Evolutionary conservation across 64 coral and sea anemone species (phyloP).

Genomic region (Porites lutea): DNA sequence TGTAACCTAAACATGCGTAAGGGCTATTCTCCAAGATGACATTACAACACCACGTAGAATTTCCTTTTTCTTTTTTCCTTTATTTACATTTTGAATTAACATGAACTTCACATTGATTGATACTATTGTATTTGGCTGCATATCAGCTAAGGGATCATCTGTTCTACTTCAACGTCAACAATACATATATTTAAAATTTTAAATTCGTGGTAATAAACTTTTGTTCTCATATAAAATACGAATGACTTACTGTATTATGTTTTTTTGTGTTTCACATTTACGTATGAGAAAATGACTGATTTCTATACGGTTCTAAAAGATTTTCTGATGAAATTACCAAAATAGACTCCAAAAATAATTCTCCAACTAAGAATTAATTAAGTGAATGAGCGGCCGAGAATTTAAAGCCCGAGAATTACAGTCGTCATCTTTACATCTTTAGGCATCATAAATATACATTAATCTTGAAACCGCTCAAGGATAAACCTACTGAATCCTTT

Average conservation of each 20-base stretch:
- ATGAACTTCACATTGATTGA: slow-evolving; percentile 10
- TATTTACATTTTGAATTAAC: slow-evolving; percentile 24
- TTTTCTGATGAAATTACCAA: slow-evolving; percentile 66
- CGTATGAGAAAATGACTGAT: slow-evolving; percentile 46
- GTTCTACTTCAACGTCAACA: not conserved
- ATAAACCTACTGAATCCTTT: not conserved
- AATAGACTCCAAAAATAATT: slow-evolving; percentile 78
- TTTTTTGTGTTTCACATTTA: slow-evolving; percentile 11
- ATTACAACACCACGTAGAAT: not conserved
- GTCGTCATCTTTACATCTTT: not conserved
- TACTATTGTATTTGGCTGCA: not conserved
- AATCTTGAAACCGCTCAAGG: not conserved
- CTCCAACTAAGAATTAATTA: slow-evolving; percentile 52
- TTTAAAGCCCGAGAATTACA: not conserved
- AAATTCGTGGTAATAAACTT: slow-evolving; percentile 46
- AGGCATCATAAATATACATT: not conserved
- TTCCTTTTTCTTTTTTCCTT: not conserved
- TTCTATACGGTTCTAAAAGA: slow-evolving; percentile 34
- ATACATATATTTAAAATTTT: slow-evolving; percentile 11
- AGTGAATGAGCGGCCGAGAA: not conserved
- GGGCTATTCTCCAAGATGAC: no score
- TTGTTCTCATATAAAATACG: slow-evolving; percentile 76
- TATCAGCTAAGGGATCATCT: not conserved
- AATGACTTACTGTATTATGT: slow-evolving; percentile 26
- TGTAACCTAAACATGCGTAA: no score